Conservation (phyloP, 2,113 vertebrate genomes). For the Clarias macrocephalus region DNA sequence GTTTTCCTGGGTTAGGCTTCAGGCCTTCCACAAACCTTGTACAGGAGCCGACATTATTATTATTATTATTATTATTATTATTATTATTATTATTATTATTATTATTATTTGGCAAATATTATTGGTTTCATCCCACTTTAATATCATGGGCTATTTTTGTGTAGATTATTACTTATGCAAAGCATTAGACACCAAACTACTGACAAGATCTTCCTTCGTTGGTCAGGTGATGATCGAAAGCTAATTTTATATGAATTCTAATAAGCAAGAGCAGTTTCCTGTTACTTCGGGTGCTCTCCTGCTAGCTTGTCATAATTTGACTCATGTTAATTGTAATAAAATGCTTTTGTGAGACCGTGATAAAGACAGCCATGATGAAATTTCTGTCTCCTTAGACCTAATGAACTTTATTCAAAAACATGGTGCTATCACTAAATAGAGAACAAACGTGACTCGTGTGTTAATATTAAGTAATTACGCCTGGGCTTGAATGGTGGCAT, state of each 20-base stretch:
- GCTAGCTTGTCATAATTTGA: too few relatives aligned
- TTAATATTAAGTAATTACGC: constrained; percentile 22
- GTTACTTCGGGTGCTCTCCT: neutral
- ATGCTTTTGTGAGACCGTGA: neutral
- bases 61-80: too few relatives aligned
- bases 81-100: too few relatives aligned
- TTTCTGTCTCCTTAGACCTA: neutral
- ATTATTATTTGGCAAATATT: neutral
- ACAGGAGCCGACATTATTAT: too few relatives aligned
- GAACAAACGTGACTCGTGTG: neutral
- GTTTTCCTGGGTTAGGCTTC: too few relatives aligned
- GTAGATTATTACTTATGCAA: neutral
- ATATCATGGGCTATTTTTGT: neutral
- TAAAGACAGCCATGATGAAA: neutral
- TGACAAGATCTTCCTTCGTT: too few relatives aligned
- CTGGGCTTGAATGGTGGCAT: neutral
- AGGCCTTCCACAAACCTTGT: too few relatives aligned
- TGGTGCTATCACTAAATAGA: neutral
- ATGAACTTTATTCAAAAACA: constrained; percentile 16
- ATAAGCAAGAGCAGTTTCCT: neutral
- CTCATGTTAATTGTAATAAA: neutral
- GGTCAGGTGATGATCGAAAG: neutral
- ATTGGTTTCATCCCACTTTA: neutral
- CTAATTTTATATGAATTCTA: neutral
- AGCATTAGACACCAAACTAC: too few relatives aligned